Evolutionary conservation across 92 coral and sea anemone species (phyloP).

Genomic region (Phenganax stokvisi): DNA sequence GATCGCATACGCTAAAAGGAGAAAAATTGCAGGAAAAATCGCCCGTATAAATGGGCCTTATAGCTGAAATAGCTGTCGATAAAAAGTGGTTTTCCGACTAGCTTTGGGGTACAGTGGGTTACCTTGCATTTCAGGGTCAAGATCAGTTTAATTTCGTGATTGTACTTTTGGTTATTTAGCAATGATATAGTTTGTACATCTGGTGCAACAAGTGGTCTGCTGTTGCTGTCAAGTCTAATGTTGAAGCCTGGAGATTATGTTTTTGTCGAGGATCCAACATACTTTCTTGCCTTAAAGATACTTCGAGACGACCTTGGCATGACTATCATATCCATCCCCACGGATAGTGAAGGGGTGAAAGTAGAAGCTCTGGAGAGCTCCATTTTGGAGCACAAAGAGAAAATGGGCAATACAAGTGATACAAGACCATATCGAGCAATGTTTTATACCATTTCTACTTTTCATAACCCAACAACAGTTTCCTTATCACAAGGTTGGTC

Average conservation of each 20-base stretch:
- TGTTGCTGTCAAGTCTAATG: slow-evolving; percentile 37
- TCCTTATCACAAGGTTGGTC: slow-evolving; percentile 47
- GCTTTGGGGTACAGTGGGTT: no score
- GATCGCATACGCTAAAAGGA: no score
- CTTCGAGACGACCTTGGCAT: slow-evolving; percentile 52
- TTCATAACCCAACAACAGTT: slow-evolving; percentile 77
- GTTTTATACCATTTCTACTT: slow-evolving; percentile 77
- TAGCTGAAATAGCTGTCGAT: no score
- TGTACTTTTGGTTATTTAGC: background rate
- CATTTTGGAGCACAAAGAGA: slow-evolving; percentile 49
- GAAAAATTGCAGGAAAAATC: no score
- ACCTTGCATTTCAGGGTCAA: no score
- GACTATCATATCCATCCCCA: slow-evolving; percentile 66
- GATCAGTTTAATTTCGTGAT: background rate
- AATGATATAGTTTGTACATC: slow-evolving; percentile 64
- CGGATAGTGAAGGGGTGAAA: slow-evolving; percentile 63
- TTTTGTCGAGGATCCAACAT: slow-evolving; percentile 89
- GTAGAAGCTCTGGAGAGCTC: slow-evolving; percentile 71
- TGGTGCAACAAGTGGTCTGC: slow-evolving; percentile 79
- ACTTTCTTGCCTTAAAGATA: slow-evolving; percentile 55
- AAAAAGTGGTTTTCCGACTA: no score
- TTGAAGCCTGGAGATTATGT: slow-evolving; percentile 65
- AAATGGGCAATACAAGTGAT: slow-evolving; percentile 43
- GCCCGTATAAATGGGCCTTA: no score
- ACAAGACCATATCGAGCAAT: slow-evolving; percentile 62